phyloP scores from a whole-genome alignment of 2,888 invertebrate genomes.

The Alsophila aescularia region DNA sequence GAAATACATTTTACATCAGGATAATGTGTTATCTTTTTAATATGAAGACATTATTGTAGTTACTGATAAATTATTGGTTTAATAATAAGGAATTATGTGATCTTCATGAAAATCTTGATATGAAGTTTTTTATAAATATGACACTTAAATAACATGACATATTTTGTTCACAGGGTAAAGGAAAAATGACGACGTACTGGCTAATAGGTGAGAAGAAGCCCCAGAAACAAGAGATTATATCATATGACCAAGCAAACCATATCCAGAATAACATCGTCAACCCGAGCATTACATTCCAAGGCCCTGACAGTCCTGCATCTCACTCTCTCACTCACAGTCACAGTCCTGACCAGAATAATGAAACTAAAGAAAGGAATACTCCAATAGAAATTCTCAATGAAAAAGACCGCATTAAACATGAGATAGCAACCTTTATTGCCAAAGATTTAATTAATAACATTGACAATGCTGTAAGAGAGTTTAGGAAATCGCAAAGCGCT shows the following conservation, averaged over 20 bases:
- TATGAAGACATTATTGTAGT: not conserved
- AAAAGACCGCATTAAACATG: conserved; percentile 75
- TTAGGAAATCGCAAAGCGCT: conserved; percentile 72
- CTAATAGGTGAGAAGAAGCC: conserved; percentile 88
- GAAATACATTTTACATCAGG: not conserved
- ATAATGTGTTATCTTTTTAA: not conserved
- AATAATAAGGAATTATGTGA: too few relatives aligned
- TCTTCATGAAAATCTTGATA: too few relatives aligned
- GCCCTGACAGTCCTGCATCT: conserved; percentile 77
- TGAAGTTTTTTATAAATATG: too few relatives aligned
- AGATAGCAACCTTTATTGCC: conserved; percentile 77
- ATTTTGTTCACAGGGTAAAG: conserved; percentile 88
- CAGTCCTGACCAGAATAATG: conserved; percentile 64
- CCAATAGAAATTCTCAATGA: conserved; percentile 66
- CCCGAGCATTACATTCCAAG: conserved; percentile 79
- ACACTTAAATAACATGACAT: not conserved
- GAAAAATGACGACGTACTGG: conserved; percentile 95
- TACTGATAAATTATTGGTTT: too few relatives aligned
- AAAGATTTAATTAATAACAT: conserved; percentile 78
- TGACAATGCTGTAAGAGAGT: conserved; percentile 72
- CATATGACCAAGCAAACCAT: conserved; percentile 49
- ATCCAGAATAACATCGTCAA: conserved; percentile 52
- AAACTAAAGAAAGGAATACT: conserved; percentile 58
- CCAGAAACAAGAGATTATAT: conserved; percentile 43
- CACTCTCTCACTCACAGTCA: conserved; percentile 71